phyloP scores from a whole-genome alignment of 2,888 invertebrate species.

The Ashinkailepas kermadecensis region DNA sequence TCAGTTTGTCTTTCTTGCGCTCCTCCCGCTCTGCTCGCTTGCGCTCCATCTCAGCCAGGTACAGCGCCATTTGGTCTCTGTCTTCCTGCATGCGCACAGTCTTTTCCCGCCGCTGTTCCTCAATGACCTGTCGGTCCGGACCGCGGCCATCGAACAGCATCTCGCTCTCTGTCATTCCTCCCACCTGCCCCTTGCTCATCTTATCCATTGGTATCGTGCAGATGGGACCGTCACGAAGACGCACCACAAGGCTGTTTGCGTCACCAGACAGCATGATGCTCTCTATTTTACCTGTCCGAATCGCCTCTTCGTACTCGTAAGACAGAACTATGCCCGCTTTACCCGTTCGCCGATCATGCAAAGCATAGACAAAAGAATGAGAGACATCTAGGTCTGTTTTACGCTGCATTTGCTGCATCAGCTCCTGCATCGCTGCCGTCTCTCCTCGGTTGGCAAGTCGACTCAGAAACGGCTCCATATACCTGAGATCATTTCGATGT shows the following conservation, averaged over 20 bases:
- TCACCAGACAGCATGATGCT: conserved; percentile 32
- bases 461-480: conserved; percentile 16
- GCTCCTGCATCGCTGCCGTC: conserved; percentile 23
- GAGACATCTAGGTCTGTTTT: conserved; percentile 25
- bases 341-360: conserved; percentile 26
- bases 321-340: conserved; percentile 30
- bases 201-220: conserved; percentile 29
- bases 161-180: conserved; percentile 17
- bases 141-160: conserved; percentile 26
- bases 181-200: conserved; percentile 25
- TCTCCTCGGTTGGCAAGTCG: conserved; percentile 5
- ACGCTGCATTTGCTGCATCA: conserved; percentile 30
- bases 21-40: not conserved
- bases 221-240: conserved; percentile 31
- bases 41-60: not conserved
- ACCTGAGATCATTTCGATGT: not conserved
- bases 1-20: conserved; percentile 44
- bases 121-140: conserved; percentile 6
- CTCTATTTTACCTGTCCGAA: conserved; percentile 31
- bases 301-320: conserved; percentile 32
- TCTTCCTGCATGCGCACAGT: conserved; percentile 12
- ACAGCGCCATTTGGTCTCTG: conserved; percentile 19
- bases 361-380: conserved; percentile 29
- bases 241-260: conserved; percentile 29
- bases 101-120: not conserved